Conservation (phyloP, 2,888 invertebrate species). For the Notodromas monacha region DNA sequence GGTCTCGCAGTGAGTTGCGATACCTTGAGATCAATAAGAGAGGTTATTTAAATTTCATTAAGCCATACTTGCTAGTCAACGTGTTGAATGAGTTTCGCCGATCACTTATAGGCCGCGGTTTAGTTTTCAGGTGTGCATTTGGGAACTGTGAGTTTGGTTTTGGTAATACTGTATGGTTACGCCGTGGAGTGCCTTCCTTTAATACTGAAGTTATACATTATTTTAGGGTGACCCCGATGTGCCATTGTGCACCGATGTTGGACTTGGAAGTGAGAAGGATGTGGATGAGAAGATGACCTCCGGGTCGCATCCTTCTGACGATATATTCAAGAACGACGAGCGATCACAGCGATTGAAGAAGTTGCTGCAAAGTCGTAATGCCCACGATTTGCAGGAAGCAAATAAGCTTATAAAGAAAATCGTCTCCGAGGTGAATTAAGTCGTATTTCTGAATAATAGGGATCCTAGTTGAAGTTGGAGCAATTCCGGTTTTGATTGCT, state of each 20-base stretch:
- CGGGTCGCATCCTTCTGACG: slow-evolving; percentile 6
- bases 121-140: no score
- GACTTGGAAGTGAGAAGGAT: slow-evolving; percentile 10
- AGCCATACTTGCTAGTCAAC: no score
- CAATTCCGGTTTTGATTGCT: not conserved
- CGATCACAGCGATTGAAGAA: slow-evolving; percentile 31
- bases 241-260: slow-evolving; percentile 8
- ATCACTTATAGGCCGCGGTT: no score
- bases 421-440: slow-evolving; percentile 62
- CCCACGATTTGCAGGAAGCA: slow-evolving; percentile 73
- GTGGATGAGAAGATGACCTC: slow-evolving; percentile 8
- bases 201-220: no score
- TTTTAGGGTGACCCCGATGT: not conserved
- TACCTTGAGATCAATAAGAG: no score
- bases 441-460: no score
- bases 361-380: slow-evolving; percentile 65
- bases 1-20: no score
- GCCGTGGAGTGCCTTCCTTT: not conserved
- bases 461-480: not conserved
- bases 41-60: no score
- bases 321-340: not conserved
- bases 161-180: no score
- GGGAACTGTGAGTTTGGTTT: no score
- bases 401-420: slow-evolving; percentile 81
- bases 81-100: no score